Evolutionary conservation across 2,113 vertebrate species (phyloP).

Genomic region (Diadophis punctatus): DNA sequence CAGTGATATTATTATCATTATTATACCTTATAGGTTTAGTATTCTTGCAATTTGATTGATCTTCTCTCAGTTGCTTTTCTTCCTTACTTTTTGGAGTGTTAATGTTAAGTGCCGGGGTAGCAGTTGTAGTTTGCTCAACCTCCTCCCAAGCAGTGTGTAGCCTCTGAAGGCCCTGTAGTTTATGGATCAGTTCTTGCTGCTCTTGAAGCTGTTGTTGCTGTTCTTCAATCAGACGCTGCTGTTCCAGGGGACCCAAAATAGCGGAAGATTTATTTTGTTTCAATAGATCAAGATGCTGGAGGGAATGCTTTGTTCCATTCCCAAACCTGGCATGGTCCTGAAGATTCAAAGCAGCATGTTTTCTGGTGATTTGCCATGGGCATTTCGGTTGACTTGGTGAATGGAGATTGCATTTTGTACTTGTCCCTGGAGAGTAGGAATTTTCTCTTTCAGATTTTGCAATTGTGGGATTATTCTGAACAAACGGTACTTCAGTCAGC

Average conservation of each 20-base stretch:
- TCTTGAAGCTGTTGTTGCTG: slow-evolving; percentile 83
- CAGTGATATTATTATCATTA: rapidly evolving
- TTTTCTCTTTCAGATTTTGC: neutral
- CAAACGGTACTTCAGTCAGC: slow-evolving; percentile 29
- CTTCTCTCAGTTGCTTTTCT: slow-evolving; percentile 10
- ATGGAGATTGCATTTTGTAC: neutral
- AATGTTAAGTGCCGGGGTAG: slow-evolving; percentile 24
- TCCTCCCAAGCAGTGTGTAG: slow-evolving; percentile 65
- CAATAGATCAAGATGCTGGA: slow-evolving; percentile 7
- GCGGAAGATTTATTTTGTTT: slow-evolving; percentile 36
- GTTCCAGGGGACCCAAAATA: slow-evolving; percentile 64
- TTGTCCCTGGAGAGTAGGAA: neutral
- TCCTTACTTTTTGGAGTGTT: slow-evolving; percentile 22
- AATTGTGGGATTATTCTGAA: slow-evolving; percentile 10
- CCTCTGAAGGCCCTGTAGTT: slow-evolving; percentile 73
- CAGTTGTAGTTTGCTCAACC: slow-evolving; percentile 35
- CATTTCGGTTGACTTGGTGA: slow-evolving; percentile 46
- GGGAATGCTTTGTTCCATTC: neutral
- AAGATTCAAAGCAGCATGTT: slow-evolving; percentile 45
- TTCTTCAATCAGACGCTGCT: slow-evolving; percentile 79
- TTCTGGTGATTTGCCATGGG: slow-evolving; percentile 69
- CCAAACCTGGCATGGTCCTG: slow-evolving; percentile 47
- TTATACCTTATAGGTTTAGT: slow-evolving; percentile 42
- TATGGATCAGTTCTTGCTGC: slow-evolving; percentile 79
- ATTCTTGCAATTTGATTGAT: slow-evolving; percentile 17